Evolutionary conservation across 2,113 vertebrate species (phyloP).

Genomic region (Hippocampus zosterae): DNA sequence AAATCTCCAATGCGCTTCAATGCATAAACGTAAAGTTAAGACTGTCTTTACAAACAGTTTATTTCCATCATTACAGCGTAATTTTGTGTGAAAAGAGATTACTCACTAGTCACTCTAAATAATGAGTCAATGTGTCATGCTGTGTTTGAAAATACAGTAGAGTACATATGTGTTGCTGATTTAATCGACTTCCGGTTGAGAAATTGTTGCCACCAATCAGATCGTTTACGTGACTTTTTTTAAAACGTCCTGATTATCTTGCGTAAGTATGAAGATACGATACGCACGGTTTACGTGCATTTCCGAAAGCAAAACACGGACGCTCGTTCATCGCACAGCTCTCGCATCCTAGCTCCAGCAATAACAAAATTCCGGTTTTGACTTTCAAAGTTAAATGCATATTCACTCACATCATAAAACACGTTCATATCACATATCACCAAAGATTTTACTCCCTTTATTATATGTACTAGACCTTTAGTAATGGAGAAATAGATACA

Average conservation of each 20-base stretch:
- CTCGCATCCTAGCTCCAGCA: background rate
- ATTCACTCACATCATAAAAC: background rate
- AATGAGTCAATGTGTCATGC: background rate
- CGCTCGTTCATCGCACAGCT: accelerated
- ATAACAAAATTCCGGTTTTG: background rate
- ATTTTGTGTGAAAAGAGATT: background rate
- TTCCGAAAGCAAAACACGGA: conserved; percentile 21
- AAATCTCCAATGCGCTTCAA: background rate
- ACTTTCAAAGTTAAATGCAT: conserved; percentile 14
- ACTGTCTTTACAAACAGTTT: conserved; percentile 35
- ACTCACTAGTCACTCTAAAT: background rate
- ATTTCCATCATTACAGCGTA: background rate
- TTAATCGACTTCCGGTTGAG: background rate
- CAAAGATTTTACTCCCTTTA: too few relatives aligned
- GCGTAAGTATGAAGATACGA: background rate
- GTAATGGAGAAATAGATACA: background rate
- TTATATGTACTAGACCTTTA: accelerated
- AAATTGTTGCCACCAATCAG: background rate
- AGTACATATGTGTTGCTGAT: background rate
- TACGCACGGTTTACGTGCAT: background rate
- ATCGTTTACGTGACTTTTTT: background rate
- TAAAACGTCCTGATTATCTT: background rate
- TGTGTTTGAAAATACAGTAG: background rate
- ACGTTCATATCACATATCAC: background rate
- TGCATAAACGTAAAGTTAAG: background rate